These are phyloP conservation scores for Stegastes partitus DNA, from an alignment of 2,113 vertebrate species.

Conservation along the genomic window DNA sequence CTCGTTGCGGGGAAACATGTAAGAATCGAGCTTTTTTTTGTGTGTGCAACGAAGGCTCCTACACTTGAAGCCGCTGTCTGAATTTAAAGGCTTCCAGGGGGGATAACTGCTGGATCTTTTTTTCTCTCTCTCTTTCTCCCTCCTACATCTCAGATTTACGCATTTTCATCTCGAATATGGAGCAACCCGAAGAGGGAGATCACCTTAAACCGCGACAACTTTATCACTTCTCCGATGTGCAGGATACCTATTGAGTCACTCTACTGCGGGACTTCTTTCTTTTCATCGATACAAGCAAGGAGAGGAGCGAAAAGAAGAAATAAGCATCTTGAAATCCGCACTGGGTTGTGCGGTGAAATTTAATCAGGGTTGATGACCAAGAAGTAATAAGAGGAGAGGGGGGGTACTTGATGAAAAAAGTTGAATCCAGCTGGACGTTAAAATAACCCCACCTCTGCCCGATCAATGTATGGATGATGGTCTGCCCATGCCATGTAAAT, in stretches of 20 bases:
- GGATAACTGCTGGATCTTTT: constrained; percentile 58
- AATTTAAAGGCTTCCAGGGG: constrained; percentile 31
- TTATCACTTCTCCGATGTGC: constrained; percentile 9
- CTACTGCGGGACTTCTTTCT: constrained; percentile 41
- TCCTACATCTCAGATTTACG: constrained; percentile 24
- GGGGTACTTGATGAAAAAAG: constrained; percentile 59
- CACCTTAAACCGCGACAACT: constrained; percentile 45
- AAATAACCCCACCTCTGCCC: constrained; percentile 35
- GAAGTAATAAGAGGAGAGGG: constrained; percentile 39
- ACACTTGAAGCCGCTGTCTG: constrained; percentile 25
- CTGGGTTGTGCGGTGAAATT: constrained; percentile 96
- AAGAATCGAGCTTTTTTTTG: constrained; percentile 42
- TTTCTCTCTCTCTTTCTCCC: background rate
- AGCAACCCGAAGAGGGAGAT: constrained; percentile 32
- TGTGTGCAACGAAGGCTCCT: constrained; percentile 14
- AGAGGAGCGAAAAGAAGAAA: constrained; percentile 25
- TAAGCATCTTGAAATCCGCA: constrained; percentile 89
- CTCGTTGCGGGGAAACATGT: constrained; percentile 33
- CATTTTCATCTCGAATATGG: constrained; percentile 36
- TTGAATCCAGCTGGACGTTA: constrained; percentile 52
- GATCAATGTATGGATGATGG: constrained; percentile 43
- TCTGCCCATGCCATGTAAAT: constrained; percentile 30
- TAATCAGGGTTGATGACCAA: constrained; percentile 86
- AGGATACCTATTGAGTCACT: constrained; percentile 36
- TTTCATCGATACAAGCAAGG: constrained; percentile 27